These are phyloP conservation scores for Pseudomugil gertrudae DNA, from an alignment of 2,797 vertebrate genomes.

Conservation along the genomic window DNA sequence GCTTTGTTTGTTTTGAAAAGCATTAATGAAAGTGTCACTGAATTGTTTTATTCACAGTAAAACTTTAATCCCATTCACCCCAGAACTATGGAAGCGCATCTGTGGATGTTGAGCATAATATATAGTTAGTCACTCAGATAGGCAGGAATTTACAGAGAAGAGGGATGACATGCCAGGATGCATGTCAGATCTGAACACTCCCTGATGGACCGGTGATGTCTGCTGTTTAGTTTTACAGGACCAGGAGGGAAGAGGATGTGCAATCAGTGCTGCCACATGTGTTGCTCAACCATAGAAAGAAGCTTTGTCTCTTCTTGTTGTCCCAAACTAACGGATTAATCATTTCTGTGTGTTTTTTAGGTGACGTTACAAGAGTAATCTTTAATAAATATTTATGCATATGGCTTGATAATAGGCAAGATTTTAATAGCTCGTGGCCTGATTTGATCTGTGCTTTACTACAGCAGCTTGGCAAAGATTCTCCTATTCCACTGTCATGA, in stretches of 20 bases:
- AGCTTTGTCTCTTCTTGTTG: not conserved
- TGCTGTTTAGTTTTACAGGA: slow-evolving; percentile 57
- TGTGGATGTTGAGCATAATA: slow-evolving; percentile 15
- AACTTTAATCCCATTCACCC: not conserved
- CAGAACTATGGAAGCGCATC: not conserved
- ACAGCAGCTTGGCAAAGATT: too few relatives aligned
- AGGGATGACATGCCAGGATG: slow-evolving; percentile 36
- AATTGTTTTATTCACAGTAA: not conserved
- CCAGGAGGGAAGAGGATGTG: slow-evolving; percentile 16
- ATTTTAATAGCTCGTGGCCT: too few relatives aligned
- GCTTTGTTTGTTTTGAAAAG: not conserved
- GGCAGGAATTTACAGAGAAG: slow-evolving; percentile 32
- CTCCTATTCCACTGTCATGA: too few relatives aligned
- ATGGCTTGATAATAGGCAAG: too few relatives aligned
- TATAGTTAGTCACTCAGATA: slow-evolving; percentile 60
- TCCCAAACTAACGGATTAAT: not conserved
- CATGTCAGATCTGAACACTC: slow-evolving; percentile 34
- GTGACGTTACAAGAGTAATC: not conserved
- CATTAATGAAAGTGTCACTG: not conserved
- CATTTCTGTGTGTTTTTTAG: not conserved
- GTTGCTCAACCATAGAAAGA: slow-evolving; percentile 1
- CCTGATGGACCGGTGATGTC: slow-evolving; percentile 43
- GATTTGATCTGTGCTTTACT: too few relatives aligned
- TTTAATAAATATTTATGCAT: not conserved
- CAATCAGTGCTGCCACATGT: slow-evolving; percentile 4